Evolutionary conservation across 2,888 invertebrate species (phyloP).

Genomic region (Agrenia bidenticulata): DNA sequence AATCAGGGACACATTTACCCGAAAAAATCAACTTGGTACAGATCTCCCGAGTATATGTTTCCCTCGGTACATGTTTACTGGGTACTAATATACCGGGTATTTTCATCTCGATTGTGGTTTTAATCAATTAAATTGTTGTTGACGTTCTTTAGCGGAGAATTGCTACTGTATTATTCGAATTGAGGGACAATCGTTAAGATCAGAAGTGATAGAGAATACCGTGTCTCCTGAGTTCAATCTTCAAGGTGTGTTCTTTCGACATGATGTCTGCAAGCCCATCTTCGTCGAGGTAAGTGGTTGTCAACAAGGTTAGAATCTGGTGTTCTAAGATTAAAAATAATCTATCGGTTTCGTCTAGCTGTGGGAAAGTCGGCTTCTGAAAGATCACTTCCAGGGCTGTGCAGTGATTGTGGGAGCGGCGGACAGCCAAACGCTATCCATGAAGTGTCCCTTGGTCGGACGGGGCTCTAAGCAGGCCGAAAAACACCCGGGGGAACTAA

Average conservation of each 20-base stretch:
- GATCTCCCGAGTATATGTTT: too few relatives aligned
- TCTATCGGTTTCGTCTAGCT: constrained; percentile 27
- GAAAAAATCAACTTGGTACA: too few relatives aligned
- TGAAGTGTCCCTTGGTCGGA: constrained; percentile 47
- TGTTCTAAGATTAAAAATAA: neutral
- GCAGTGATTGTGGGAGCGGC: constrained; percentile 44
- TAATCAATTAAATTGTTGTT: neutral
- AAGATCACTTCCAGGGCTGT: constrained; percentile 47
- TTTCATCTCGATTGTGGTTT: constrained; percentile 1
- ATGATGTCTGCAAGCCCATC: constrained; percentile 48
- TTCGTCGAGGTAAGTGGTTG: constrained; percentile 36
- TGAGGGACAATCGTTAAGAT: constrained; percentile 37
- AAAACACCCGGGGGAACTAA: constrained; percentile 47
- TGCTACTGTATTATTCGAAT: constrained; percentile 46
- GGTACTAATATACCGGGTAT: too few relatives aligned
- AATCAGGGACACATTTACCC: neutral
- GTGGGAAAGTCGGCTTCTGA: constrained; percentile 40
- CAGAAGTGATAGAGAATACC: constrained; percentile 27
- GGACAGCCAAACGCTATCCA: constrained; percentile 36
- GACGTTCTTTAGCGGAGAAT: constrained; percentile 41
- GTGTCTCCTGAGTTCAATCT: constrained; percentile 44
- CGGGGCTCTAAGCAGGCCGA: constrained; percentile 42
- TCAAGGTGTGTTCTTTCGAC: constrained; percentile 45
- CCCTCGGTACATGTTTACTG: too few relatives aligned
- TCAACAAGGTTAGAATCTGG: neutral